Conservation (phyloP, 2,113 vertebrate genomes). For the Macquaria australasica region DNA sequence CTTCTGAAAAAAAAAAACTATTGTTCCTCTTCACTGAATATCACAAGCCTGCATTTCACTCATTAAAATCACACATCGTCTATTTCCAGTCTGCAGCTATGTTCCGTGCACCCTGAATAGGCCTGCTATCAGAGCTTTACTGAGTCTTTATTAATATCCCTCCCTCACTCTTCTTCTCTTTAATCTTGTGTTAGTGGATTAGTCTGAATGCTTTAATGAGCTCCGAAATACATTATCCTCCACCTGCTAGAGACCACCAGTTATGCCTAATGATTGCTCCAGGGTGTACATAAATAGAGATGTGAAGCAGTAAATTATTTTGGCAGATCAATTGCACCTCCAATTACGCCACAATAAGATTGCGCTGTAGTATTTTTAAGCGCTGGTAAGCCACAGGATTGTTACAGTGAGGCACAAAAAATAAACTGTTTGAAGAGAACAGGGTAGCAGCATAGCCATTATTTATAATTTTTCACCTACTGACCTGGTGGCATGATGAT, state of each 20-base stretch:
- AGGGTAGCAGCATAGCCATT: not conserved
- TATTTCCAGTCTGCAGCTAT: conserved; percentile 39
- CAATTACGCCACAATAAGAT: conserved; percentile 17
- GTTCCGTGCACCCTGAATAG: conserved; percentile 23
- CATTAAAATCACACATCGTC: conserved; percentile 41
- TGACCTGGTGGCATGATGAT: conserved; percentile 46
- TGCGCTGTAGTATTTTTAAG: conserved; percentile 30
- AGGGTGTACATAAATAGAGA: conserved; percentile 56
- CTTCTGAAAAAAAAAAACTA: not conserved
- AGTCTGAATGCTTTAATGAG: conserved; percentile 62
- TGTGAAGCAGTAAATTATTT: conserved; percentile 46
- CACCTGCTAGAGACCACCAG: conserved; percentile 49
- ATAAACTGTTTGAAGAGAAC: not conserved
- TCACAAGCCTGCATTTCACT: not conserved
- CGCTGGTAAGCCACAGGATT: conserved; percentile 1
- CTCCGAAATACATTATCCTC: conserved; percentile 48
- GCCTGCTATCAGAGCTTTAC: conserved; percentile 15
- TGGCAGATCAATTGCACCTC: conserved; percentile 37
- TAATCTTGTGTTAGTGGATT: conserved; percentile 47
- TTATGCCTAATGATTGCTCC: conserved; percentile 36
- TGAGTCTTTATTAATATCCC: conserved; percentile 58
- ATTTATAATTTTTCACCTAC: conserved; percentile 13
- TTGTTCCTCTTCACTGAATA: conserved; percentile 3
- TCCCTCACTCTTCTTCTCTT: conserved; percentile 36
- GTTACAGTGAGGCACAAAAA: not conserved